Percentiles rank a stretch among this genome's conserved stretches.
Evolutionary conservation across 2,113 vertebrate species (phyloP).

Genomic region (Ammodytes dubius): DNA sequence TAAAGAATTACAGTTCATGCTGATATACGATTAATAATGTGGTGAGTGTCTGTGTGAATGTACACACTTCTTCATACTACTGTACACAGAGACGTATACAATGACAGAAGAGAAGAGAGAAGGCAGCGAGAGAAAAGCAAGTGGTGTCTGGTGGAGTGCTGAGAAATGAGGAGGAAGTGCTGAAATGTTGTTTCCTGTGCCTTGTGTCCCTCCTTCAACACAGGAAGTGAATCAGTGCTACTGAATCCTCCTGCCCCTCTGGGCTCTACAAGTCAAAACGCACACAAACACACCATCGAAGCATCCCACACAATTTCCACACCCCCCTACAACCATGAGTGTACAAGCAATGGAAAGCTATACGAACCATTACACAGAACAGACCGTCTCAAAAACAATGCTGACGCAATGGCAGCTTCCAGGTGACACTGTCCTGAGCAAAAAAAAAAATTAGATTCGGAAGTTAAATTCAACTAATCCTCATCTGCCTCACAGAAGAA

Average conservation of each 20-base stretch:
- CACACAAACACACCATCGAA: conserved; percentile 27
- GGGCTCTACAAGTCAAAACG: conserved; percentile 60
- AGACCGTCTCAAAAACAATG: conserved; percentile 25
- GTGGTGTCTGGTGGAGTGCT: conserved; percentile 27
- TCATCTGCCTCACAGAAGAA: conserved; percentile 40
- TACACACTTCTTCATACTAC: conserved; percentile 9
- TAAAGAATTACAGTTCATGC: conserved; percentile 72
- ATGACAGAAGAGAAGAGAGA: conserved; percentile 33
- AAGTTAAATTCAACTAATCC: conserved; percentile 28
- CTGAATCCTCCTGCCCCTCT: conserved; percentile 50
- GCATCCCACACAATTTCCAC: conserved; percentile 60
- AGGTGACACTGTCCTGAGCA: conserved; percentile 11
- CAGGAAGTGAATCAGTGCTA: conserved; percentile 74
- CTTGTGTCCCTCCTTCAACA: conserved; percentile 64
- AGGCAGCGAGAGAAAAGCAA: conserved; percentile 5
- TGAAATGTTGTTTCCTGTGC: conserved; percentile 72
- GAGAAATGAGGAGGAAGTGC: conserved; percentile 62
- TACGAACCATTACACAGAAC: background rate
- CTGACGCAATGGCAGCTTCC: background rate
- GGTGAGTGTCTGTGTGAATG: conserved; percentile 36
- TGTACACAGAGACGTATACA: background rate
- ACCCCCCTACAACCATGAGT: conserved; percentile 34
- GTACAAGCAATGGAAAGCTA: conserved; percentile 23
- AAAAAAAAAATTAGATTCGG: conserved; percentile 7
- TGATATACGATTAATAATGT: conserved; percentile 82